Conservation (phyloP, 35 echinoderm and acorn worm species). For the Lytechinus pictus region DNA sequence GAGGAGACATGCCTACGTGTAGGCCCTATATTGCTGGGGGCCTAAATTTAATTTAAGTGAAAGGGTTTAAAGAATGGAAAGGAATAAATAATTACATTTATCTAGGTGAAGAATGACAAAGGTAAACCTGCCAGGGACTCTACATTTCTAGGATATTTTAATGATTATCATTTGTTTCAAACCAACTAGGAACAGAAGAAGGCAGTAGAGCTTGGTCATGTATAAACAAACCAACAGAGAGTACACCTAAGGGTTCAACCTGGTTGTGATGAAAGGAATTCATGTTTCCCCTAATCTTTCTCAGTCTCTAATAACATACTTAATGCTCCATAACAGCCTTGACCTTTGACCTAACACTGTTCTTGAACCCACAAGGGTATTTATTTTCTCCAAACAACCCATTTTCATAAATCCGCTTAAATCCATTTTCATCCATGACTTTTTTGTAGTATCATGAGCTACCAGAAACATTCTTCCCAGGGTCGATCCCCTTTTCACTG, state of each 20-base stretch:
- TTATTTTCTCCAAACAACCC: not conserved
- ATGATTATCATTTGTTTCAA: not conserved
- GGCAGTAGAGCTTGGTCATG: not conserved
- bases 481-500: not conserved
- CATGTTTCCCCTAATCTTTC: conserved; percentile 1
- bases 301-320: not conserved
- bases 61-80: too few species aligned
- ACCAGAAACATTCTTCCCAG: not conserved
- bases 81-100: too few species aligned
- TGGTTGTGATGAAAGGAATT: not conserved
- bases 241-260: not conserved
- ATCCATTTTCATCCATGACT: not conserved
- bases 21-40: too few species aligned
- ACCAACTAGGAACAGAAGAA: not conserved
- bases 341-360: not conserved
- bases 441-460: not conserved
- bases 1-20: too few species aligned
- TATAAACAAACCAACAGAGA: not conserved
- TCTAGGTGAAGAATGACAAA: too few species aligned
- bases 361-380: not conserved
- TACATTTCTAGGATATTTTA: too few species aligned
- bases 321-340: not conserved
- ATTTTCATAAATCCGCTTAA: not conserved
- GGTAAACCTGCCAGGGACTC: too few species aligned
- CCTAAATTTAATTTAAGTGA: too few species aligned